A percentile compares a stretch with the other conserved stretches of the same genome.
Evolutionary conservation across 2,888 invertebrate genomes (phyloP).

Genomic region (Drosophila algonquin): DNA sequence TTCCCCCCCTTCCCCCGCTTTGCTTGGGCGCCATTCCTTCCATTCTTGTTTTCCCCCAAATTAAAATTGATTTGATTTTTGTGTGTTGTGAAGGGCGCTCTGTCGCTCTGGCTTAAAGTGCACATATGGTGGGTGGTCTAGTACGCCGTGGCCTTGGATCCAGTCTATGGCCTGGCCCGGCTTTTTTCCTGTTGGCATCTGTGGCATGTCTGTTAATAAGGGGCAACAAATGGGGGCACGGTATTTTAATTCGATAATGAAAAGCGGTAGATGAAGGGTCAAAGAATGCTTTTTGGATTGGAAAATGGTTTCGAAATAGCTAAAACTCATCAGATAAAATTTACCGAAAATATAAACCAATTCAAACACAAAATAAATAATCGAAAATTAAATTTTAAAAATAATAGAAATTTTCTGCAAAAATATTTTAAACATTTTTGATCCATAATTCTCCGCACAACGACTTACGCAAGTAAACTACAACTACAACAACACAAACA

Average conservation of each 20-base stretch:
- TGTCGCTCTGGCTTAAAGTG: conserved; percentile 58
- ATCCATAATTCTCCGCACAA: too few species aligned
- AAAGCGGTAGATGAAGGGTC: conserved; percentile 18
- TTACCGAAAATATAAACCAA: too few species aligned
- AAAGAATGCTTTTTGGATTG: background rate
- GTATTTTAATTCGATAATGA: conserved; percentile 58
- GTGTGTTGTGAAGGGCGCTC: conserved; percentile 30
- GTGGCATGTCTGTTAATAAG: conserved; percentile 66
- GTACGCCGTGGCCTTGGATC: background rate
- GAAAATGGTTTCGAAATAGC: background rate
- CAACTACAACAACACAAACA: background rate
- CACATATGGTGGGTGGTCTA: conserved; percentile 48
- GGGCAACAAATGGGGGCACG: conserved; percentile 17
- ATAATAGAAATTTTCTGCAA: background rate
- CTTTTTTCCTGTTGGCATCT: conserved; percentile 26
- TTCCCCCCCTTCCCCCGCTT: conserved; percentile 38
- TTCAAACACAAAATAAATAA: too few species aligned
- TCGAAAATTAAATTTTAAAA: background rate
- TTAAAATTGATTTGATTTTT: conserved; percentile 81
- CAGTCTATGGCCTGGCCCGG: background rate
- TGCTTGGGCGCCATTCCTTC: conserved; percentile 3
- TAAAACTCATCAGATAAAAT: too few species aligned
- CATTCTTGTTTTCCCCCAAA: conserved; percentile 72
- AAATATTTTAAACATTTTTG: background rate
- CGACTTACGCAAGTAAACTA: background rate